phyloP scores from a whole-genome alignment of 2,113 vertebrate genomes.

The Corythornis vintsioides region DNA sequence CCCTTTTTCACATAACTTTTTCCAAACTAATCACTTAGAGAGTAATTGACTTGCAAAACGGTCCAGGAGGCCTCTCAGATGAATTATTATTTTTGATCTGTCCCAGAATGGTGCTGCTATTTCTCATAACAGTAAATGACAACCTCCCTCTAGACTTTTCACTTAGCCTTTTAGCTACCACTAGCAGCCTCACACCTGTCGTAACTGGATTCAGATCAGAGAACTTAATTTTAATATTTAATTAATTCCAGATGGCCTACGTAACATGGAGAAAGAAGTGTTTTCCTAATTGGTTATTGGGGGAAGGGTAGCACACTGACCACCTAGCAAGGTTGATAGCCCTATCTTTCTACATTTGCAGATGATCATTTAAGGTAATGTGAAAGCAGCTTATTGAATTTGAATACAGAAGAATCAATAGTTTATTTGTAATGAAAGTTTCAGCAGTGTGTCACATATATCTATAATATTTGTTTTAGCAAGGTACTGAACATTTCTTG shows the following conservation, averaged over 20 bases:
- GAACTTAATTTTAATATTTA: slow-evolving; percentile 71
- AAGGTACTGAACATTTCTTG: background rate
- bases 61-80: slow-evolving; percentile 51
- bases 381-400: background rate
- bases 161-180: slow-evolving; percentile 41
- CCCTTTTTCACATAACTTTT: slow-evolving; percentile 45
- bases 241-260: slow-evolving; percentile 69
- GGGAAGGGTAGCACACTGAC: background rate
- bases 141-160: slow-evolving; percentile 45
- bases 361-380: slow-evolving; percentile 24
- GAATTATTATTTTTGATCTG: slow-evolving; percentile 61
- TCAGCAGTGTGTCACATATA: background rate
- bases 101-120: slow-evolving; percentile 53
- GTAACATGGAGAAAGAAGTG: slow-evolving; percentile 18
- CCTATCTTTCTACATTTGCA: background rate
- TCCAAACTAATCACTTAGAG: slow-evolving; percentile 39
- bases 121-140: slow-evolving; percentile 63
- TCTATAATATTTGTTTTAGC: background rate
- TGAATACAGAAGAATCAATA: background rate
- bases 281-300: slow-evolving; percentile 23
- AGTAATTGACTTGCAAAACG: slow-evolving; percentile 57
- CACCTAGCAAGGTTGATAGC: background rate
- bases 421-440: background rate
- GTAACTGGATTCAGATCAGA: slow-evolving; percentile 72
- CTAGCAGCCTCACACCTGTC: slow-evolving; percentile 58